Percentiles rank a stretch among this genome's conserved stretches.
Evolutionary conservation across 2,888 invertebrate species (phyloP).

Genomic region (Hyposoter didymator): DNA sequence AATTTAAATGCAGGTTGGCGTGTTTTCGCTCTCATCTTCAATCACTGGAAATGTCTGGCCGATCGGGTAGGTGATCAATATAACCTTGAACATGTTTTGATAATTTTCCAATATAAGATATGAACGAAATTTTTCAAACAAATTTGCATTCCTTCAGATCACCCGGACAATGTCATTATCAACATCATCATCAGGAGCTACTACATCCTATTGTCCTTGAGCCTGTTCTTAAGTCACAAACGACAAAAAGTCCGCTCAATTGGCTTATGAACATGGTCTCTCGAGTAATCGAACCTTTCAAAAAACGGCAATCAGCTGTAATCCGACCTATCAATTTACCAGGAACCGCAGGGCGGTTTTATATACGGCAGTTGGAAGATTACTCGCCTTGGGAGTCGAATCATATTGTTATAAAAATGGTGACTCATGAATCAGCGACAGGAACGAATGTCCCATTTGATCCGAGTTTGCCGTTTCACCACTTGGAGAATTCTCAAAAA

Average conservation of each 20-base stretch:
- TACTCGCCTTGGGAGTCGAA: constrained; percentile 65
- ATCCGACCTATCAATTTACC: constrained; percentile 77
- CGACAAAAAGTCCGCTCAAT: constrained; percentile 69
- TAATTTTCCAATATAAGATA: neutral
- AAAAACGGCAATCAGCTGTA: constrained; percentile 61
- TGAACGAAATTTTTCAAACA: neutral
- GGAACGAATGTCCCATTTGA: constrained; percentile 24
- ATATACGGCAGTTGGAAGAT: constrained; percentile 72
- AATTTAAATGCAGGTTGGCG: constrained; percentile 56
- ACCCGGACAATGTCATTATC: constrained; percentile 14
- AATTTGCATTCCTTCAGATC: constrained; percentile 37
- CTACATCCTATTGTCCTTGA: constrained; percentile 72
- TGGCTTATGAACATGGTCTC: constrained; percentile 70
- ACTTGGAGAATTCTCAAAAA: constrained; percentile 33
- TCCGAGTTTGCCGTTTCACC: neutral
- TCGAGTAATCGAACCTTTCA: constrained; percentile 61
- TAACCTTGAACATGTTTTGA: neutral
- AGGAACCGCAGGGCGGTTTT: constrained; percentile 74
- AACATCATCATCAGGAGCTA: constrained; percentile 57
- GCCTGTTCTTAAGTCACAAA: constrained; percentile 69
- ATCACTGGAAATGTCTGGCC: constrained; percentile 68
- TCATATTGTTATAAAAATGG: constrained; percentile 74
- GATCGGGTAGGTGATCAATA: constrained; percentile 64
- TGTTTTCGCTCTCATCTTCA: constrained; percentile 69
- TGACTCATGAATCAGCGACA: constrained; percentile 57